Evolutionary conservation across 2,797 vertebrate species (phyloP), one percentile per base, ranked within the genome.

Genomic region (Ctenosaura bakeri): DNA sequence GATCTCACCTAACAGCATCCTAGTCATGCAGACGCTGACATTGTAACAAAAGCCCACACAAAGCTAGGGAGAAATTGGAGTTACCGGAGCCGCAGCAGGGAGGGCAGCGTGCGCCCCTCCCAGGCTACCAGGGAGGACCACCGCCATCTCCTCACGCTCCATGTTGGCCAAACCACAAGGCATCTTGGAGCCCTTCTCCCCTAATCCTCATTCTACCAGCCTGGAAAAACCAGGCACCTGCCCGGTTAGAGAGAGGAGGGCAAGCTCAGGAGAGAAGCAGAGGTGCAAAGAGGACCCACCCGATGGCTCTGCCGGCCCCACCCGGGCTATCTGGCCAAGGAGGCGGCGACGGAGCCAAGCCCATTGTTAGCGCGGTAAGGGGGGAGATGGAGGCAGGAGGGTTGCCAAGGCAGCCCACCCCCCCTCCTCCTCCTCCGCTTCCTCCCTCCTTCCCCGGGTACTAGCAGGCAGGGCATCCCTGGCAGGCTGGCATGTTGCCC

Each of bases 251-350:
- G 77, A 12, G 26, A 4, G 10, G 54, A 35, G 59, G 90, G 1
- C 52, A 52, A 1, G 52, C 52, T 52, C 7, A 6, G 22, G 46
- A 64, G 91, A 3, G 83, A 8, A 86, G n/a, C 42, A 46, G 74
- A 59, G 83, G 52, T 10, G 18, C 71, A 64, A 62, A 89, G 42
- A 1, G 1, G 16, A 29, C 26, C 29, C 29, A 1, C n/a, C 38
- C 54, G 6, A 50, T 2, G 90, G 93, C 83, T 93, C 94, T 94
- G 93, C 90, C 93, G 91, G 84, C 94, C 93, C 92, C 93, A 91
- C 90, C 90, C 86, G 85, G 69, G 22, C 73, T 20, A 35, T 64
- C 54, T 18, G 86, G 26, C 14, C 35, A 73, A 38, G 71, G 83
- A 38, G 69, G 80, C 71, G 4, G 92, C 88, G 85, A 73, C 82